Evolutionary conservation across 35 echinoderm and acorn worm species (phyloP).

Genomic region (Hemicentrotus pulcherrimus): DNA sequence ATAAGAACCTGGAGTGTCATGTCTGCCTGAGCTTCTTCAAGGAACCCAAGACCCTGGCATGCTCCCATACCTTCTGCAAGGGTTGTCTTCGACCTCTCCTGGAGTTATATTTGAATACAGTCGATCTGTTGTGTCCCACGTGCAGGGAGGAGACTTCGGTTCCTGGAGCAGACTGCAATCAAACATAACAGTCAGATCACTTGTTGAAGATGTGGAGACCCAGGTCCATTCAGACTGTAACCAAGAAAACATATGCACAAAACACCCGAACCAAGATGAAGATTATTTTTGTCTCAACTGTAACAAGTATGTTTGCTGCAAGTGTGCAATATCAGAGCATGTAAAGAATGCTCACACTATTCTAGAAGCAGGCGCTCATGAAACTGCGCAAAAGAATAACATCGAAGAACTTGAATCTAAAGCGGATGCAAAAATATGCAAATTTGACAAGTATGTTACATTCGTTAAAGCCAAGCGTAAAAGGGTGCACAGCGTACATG

Average conservation of each 20-base stretch:
- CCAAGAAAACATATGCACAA: neutral
- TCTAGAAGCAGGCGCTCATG: neutral
- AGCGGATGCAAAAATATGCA: neutral
- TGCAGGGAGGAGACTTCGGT: neutral
- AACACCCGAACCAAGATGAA: neutral
- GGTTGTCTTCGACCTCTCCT: neutral
- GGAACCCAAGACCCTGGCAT: neutral
- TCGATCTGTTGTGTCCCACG: neutral
- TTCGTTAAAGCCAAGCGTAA: neutral
- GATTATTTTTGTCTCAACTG: neutral
- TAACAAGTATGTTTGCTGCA: neutral
- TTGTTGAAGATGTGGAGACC: neutral
- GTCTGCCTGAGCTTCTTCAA: neutral
- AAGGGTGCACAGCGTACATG: neutral
- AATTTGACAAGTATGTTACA: neutral
- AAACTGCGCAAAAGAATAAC: conserved; percentile 7
- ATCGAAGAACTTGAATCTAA: neutral
- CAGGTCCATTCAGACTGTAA: neutral
- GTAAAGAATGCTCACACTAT: neutral
- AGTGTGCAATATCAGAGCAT: neutral
- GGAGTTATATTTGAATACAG: neutral
- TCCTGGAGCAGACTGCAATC: neutral
- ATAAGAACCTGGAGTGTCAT: conserved; percentile 9
- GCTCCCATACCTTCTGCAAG: conserved; percentile 29
- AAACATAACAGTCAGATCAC: neutral